Evolutionary conservation across 2,113 vertebrate genomes (phyloP).

Genomic region (Motacilla tschutschensis): DNA sequence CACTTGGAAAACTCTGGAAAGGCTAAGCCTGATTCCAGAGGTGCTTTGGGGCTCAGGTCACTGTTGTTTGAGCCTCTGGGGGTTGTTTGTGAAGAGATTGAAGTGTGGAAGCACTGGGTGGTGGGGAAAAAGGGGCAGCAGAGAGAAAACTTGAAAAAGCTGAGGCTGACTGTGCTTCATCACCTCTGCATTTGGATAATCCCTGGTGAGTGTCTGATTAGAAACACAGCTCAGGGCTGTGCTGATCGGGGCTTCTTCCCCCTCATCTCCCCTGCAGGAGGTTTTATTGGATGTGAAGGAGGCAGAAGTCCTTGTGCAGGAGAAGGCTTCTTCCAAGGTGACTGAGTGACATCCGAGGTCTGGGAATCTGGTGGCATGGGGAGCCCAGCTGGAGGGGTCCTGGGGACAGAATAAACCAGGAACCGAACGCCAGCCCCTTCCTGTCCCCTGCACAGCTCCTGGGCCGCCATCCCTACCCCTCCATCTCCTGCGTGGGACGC

Average conservation of each 20-base stretch:
- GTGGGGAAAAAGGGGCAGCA: not conserved
- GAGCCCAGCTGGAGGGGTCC: not conserved
- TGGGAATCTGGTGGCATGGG: accelerated
- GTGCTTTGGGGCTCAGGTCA: not conserved
- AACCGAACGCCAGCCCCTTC: accelerated
- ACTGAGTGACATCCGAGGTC: not conserved
- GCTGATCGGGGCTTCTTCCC: accelerated
- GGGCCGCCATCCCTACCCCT: conserved; percentile 77
- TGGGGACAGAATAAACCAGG: not conserved
- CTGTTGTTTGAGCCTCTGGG: not conserved
- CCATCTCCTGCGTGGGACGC: conserved; percentile 83
- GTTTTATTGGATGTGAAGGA: conserved; percentile 83
- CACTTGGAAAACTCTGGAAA: not conserved
- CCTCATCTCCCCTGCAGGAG: conserved; percentile 29
- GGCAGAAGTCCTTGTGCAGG: conserved; percentile 77
- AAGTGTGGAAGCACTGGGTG: not conserved
- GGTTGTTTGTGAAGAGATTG: not conserved
- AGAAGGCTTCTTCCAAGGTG: conserved; percentile 73
- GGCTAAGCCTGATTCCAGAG: not conserved
- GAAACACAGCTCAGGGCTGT: not conserved
- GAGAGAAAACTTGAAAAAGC: not conserved
- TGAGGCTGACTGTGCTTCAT: not conserved
- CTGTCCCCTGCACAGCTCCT: conserved; percentile 58
- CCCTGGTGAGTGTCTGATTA: not conserved
- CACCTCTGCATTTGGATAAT: not conserved